Percentiles rank a stretch among this genome's conserved stretches.
Evolutionary conservation across 2,797 vertebrate species (phyloP).

Genomic region (Amblyraja radiata): DNA sequence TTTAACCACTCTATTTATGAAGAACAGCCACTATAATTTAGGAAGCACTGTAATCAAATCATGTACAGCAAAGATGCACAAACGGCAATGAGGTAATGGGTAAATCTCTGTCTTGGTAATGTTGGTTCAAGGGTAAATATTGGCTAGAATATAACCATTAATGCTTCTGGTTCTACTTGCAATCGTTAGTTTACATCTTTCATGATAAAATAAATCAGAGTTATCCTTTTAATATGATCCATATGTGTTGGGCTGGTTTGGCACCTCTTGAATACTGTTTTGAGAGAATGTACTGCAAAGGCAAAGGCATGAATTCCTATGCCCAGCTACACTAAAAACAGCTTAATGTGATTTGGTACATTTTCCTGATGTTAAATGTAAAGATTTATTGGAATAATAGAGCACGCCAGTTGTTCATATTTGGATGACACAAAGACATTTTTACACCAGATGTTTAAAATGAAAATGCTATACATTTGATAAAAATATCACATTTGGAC

Average conservation of each 20-base stretch:
- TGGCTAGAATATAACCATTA: neutral
- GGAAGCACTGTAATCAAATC: neutral
- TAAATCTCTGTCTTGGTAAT: neutral
- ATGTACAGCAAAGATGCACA: neutral
- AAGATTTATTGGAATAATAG: neutral
- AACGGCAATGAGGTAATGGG: neutral
- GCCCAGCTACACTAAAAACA: neutral
- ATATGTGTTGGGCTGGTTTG: slow-evolving; percentile 3
- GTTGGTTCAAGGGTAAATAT: neutral
- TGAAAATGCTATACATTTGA: neutral
- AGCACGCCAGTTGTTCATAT: neutral
- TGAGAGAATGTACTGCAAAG: neutral
- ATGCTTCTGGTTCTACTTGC: neutral
- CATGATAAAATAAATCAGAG: slow-evolving; percentile 13
- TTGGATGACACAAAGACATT: neutral
- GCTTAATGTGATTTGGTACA: slow-evolving; percentile 23
- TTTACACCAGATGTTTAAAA: neutral
- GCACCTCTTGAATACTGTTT: neutral
- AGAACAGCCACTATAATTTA: neutral
- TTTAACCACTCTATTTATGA: neutral
- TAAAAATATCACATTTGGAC: neutral
- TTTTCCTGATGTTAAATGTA: slow-evolving; percentile 20
- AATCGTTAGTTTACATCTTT: neutral
- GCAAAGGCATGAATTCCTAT: neutral
- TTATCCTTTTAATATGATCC: neutral